Evolutionary conservation across 2,888 invertebrate species (phyloP).

Genomic region (Lasioglossum lativentre): DNA sequence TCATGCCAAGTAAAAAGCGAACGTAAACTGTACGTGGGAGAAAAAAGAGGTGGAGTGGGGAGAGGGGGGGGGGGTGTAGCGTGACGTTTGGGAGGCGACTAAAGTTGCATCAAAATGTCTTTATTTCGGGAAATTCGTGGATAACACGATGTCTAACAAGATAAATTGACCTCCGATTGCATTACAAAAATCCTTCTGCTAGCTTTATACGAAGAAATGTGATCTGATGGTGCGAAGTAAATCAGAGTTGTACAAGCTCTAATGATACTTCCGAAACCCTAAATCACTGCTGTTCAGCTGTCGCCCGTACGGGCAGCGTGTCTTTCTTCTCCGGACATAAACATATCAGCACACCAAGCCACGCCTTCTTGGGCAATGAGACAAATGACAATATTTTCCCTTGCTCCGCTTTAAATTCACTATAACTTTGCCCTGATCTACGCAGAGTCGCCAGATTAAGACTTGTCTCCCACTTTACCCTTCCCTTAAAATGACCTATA

Average conservation of each 20-base stretch:
- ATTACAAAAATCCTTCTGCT: slow-evolving; percentile 15
- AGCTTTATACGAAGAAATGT: background rate
- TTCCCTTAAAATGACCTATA: too few species aligned
- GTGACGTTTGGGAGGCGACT: background rate
- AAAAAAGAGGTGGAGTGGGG: too few species aligned
- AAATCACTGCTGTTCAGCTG: background rate
- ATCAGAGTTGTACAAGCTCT: background rate
- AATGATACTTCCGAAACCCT: background rate
- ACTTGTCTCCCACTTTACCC: too few species aligned
- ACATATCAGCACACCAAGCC: too few species aligned
- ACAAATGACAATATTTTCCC: background rate
- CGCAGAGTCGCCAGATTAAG: background rate
- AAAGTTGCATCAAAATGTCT: slow-evolving; percentile 6
- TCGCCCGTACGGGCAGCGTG: background rate
- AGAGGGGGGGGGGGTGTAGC: background rate
- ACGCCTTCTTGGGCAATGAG: too few species aligned
- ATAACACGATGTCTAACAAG: slow-evolving; percentile 8
- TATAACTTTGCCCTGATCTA: background rate
- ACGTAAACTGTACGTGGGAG: slow-evolving; percentile 19
- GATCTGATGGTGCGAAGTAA: background rate
- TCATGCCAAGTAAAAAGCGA: slow-evolving; percentile 25
- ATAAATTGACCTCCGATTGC: background rate
- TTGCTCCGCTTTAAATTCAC: background rate
- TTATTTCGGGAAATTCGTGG: slow-evolving; percentile 22
- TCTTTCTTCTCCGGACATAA: too few species aligned